A percentile compares a stretch with the other conserved stretches of the same genome.
Conservation (phyloP, 2,888 invertebrate species). For the Catocala sponsa region DNA sequence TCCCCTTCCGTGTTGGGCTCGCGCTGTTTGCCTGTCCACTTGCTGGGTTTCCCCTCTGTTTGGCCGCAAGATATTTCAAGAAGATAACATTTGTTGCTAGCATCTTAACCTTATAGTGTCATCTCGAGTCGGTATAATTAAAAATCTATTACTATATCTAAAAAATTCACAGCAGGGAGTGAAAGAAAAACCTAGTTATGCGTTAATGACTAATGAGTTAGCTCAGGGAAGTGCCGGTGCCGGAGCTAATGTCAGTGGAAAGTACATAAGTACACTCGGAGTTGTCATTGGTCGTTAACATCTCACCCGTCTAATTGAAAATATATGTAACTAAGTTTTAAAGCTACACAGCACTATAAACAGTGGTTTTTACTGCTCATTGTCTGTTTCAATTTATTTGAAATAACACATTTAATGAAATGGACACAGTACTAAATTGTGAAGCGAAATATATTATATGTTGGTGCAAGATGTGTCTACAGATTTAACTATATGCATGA, state of each 20-base stretch:
- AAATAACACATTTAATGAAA: slow-evolving; percentile 26
- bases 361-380: slow-evolving; percentile 30
- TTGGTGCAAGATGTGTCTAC: not conserved
- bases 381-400: slow-evolving; percentile 24
- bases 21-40: slow-evolving; percentile 21
- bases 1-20: slow-evolving; percentile 17
- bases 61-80: slow-evolving; percentile 8
- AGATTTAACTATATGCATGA: not conserved
- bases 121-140: not conserved
- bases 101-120: slow-evolving; percentile 3
- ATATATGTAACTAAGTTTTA: slow-evolving; percentile 42
- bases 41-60: slow-evolving; percentile 23
- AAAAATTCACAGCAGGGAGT: not conserved
- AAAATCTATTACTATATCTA: not conserved
- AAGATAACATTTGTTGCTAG: slow-evolving; percentile 4
- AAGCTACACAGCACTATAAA: slow-evolving; percentile 34
- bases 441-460: not conserved
- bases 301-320: slow-evolving; percentile 47
- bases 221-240: slow-evolving; percentile 33
- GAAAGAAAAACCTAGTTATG: slow-evolving; percentile 33
- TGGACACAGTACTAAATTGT: slow-evolving; percentile 14
- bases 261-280: slow-evolving; percentile 32
- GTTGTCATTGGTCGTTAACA: slow-evolving; percentile 38
- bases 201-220: slow-evolving; percentile 30
- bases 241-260: slow-evolving; percentile 32